Evolutionary conservation across 2,888 invertebrate genomes (phyloP).

Genomic region (Dicyrtoma fusca): DNA sequence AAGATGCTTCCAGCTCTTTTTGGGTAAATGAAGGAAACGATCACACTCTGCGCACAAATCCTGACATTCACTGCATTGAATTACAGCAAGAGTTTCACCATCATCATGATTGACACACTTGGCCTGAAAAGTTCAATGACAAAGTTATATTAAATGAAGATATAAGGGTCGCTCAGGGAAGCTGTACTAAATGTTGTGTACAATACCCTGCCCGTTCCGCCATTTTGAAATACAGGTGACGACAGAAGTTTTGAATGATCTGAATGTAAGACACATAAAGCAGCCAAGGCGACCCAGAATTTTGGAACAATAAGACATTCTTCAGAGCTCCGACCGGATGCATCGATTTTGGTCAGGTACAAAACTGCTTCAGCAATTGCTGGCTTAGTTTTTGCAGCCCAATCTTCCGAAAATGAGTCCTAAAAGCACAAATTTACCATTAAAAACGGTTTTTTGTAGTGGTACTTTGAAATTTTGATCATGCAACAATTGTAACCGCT

Average conservation of each 20-base stretch:
- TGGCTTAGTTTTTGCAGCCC: constrained; percentile 85
- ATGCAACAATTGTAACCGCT: neutral
- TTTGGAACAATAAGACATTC: constrained; percentile 81
- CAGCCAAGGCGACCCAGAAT: constrained; percentile 89
- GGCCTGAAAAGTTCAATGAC: constrained; percentile 63
- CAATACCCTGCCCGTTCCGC: constrained; percentile 62
- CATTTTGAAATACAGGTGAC: constrained; percentile 75
- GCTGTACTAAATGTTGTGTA: neutral
- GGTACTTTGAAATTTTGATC: neutral
- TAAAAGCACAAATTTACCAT: constrained; percentile 59
- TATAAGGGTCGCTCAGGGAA: neutral
- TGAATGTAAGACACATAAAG: constrained; percentile 88
- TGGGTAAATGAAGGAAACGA: constrained; percentile 88
- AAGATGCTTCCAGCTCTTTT: constrained; percentile 81
- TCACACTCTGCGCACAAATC: constrained; percentile 96
- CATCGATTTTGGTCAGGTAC: constrained; percentile 78
- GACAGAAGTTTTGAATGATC: constrained; percentile 83
- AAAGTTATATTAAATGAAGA: neutral
- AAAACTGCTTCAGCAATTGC: constrained; percentile 85
- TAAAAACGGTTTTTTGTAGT: neutral
- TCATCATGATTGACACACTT: constrained; percentile 97
- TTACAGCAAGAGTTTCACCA: constrained; percentile 85
- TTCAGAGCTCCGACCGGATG: constrained; percentile 71
- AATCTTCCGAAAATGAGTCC: constrained; percentile 82
- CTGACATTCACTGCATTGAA: constrained; percentile 89